Conservation (phyloP, 2,113 vertebrate genomes). For the Gymnocephalus cernua region DNA sequence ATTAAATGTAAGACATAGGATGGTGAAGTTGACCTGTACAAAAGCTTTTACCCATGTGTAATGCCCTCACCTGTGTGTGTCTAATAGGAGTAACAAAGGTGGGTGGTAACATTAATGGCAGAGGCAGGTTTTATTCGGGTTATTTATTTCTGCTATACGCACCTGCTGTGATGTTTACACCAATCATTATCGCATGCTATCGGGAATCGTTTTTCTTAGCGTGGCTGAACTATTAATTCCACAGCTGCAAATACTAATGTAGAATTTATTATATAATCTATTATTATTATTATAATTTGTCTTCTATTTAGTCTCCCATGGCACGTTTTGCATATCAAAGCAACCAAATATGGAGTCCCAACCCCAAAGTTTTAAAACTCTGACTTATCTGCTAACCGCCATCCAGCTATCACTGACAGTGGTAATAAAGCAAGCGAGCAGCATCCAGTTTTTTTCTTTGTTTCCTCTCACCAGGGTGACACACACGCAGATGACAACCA, state of each 20-base stretch:
- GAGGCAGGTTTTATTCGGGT: too few relatives aligned
- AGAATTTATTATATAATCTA: too few relatives aligned
- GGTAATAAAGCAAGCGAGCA: constrained; percentile 48
- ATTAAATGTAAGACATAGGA: constrained; percentile 20
- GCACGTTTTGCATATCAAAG: constrained; percentile 16
- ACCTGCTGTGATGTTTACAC: too few relatives aligned
- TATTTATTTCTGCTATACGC: too few relatives aligned
- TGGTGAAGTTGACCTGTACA: not conserved
- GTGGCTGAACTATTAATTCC: too few relatives aligned
- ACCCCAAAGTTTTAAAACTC: constrained; percentile 20
- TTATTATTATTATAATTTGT: not conserved
- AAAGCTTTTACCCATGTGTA: not conserved
- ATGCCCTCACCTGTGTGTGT: not conserved
- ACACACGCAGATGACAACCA: constrained; percentile 52
- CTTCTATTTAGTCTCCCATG: not conserved
- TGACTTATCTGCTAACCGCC: constrained; percentile 8
- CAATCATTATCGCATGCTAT: too few relatives aligned
- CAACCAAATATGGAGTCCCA: not conserved
- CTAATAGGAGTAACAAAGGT: too few relatives aligned
- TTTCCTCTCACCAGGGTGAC: constrained; percentile 55
- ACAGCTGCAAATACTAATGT: too few relatives aligned
- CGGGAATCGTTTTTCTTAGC: too few relatives aligned
- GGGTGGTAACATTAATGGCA: too few relatives aligned
- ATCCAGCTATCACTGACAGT: constrained; percentile 27
- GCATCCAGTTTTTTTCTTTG: constrained; percentile 50